A percentile compares a stretch with the other conserved stretches of the same genome.
phyloP scores from a whole-genome alignment of 1,140 invertebrate species.

The Theocolax elegans region DNA sequence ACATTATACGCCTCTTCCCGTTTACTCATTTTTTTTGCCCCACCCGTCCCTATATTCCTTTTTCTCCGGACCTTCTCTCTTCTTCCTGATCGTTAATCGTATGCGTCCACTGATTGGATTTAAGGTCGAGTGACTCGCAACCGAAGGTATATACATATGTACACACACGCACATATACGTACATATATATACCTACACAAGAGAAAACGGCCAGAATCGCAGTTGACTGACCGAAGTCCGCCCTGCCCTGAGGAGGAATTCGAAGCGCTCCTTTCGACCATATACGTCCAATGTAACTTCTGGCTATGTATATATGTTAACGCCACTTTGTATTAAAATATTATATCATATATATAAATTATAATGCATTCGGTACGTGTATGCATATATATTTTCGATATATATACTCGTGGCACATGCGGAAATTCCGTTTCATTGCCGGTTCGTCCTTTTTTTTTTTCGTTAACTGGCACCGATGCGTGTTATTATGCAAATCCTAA shows the following conservation, averaged over 20 bases:
- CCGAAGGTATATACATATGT: no score
- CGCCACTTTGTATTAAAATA: not conserved
- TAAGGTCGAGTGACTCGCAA: no score
- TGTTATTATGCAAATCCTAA: no score
- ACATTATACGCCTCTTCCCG: not conserved
- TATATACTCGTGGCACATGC: no score
- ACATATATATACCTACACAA: no score
- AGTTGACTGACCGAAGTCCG: not conserved
- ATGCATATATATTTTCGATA: no score
- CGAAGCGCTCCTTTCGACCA: no score
- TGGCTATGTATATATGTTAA: not conserved
- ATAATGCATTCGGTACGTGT: no score
- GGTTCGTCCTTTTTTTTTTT: no score
- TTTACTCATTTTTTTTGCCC: not conserved
- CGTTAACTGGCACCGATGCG: no score
- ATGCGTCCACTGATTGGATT: conserved; percentile 6
- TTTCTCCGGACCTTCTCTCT: not conserved
- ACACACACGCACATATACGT: no score
- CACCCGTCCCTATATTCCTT: not conserved
- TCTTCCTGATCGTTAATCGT: not conserved
- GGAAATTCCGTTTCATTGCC: no score
- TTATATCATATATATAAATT: not conserved
- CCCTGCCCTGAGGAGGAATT: not conserved
- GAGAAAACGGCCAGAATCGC: not conserved
- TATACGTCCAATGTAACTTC: not conserved